Evolutionary conservation across 2,888 invertebrate genomes (phyloP).

Genomic region (Calameuta idolon): DNA sequence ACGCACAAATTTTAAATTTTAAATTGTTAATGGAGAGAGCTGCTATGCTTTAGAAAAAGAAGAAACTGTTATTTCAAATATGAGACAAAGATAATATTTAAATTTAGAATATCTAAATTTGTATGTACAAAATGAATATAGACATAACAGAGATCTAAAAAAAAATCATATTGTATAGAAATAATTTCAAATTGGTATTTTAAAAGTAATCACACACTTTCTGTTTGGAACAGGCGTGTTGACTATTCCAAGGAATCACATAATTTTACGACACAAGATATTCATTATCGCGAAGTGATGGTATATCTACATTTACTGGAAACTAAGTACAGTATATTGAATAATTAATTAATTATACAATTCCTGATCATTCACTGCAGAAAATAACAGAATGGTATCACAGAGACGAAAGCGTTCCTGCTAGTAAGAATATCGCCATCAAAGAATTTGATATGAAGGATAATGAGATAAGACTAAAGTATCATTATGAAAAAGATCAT

Average conservation of each 20-base stretch:
- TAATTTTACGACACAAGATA: constrained; percentile 16
- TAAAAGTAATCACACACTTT: background rate
- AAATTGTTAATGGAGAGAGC: background rate
- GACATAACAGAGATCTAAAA: background rate
- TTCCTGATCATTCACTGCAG: constrained; percentile 54
- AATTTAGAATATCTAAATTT: background rate
- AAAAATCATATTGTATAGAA: background rate
- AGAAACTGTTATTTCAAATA: background rate
- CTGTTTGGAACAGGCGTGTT: constrained; percentile 50
- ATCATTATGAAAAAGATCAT: constrained; percentile 74
- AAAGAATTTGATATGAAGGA: constrained; percentile 75
- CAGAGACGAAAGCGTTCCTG: constrained; percentile 70
- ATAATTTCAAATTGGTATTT: too few species aligned
- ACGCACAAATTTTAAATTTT: background rate
- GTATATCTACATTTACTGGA: background rate
- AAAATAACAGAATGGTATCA: constrained; percentile 75
- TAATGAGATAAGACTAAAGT: constrained; percentile 73
- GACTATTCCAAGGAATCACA: constrained; percentile 53
- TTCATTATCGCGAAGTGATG: constrained; percentile 35
- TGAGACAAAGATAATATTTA: background rate
- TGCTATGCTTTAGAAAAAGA: background rate
- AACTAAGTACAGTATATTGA: background rate
- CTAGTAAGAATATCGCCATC: constrained; percentile 74
- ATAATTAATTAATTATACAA: background rate
- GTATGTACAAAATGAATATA: background rate